Base-by-base conservation (phyloP, 1,140 invertebrate species). In the Drosophila prosaltans region DNA sequence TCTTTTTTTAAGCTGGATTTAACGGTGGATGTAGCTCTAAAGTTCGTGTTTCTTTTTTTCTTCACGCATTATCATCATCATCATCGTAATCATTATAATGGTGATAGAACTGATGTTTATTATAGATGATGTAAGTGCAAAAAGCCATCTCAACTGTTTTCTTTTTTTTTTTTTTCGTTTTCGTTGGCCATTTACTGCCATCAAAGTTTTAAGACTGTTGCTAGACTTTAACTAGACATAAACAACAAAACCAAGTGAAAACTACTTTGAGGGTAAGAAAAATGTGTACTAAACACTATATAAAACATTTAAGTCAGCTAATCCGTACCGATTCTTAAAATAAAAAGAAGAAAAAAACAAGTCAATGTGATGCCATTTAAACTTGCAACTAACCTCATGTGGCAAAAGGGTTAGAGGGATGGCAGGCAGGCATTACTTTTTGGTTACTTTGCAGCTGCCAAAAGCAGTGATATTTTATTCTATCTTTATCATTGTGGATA, bases 121-220 rank as follows among this genome's bases (percentile, higher is more conserved):
- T 62, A 69, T 70, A 32, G 72, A 80, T 77, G 66, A 81, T 81
- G 65, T 74, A 85, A 85, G 79, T 81, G 71, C 74, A 75, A 75
- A 86, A 63, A 86, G 58, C 73, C 78, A 75, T 83, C 79, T 57
- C 70, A 69, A 26, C 45, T 24, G 16, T 24, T 48, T 16, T 48
- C 74, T 67, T 64, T 70, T 68, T 55, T 4, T 10, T 40, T 57
- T 71, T 55, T 70, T 30, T 30, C 43, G 48, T 48, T 58, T 57
- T 45, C 24, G 57, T 41, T 73, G 32, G 32, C 32, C 32, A 30
- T 30, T 30, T 30, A 30, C 60, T 6, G 16, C 1, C 60, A 65
- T 70, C 9, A 77, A 77, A 77, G 60, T 77, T 63, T 58, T 57
- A 45, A 45, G 74, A 59, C 16, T 40, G 8, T 59, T 16, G 28